Evolutionary conservation across 2,113 vertebrate species (phyloP).

Genomic region (Protobothrops mucrosquamatus): DNA sequence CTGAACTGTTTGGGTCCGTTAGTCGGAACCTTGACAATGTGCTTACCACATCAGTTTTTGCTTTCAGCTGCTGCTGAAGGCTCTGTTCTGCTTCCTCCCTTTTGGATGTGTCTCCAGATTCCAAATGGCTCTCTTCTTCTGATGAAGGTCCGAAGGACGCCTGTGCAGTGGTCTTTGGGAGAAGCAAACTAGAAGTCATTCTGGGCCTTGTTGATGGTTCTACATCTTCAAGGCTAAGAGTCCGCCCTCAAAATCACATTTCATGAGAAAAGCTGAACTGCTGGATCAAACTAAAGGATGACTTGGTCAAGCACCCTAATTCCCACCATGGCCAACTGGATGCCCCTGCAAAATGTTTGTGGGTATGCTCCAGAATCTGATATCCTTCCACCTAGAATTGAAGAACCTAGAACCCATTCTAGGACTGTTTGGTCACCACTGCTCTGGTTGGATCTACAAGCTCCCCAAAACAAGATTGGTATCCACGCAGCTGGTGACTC

Average conservation of each 20-base stretch:
- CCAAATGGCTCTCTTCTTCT: constrained; percentile 19
- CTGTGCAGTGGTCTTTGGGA: constrained; percentile 41
- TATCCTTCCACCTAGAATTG: not conserved
- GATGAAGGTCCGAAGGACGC: constrained; percentile 43
- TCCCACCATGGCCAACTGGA: not conserved
- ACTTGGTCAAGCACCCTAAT: not conserved
- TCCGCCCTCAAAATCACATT: not conserved
- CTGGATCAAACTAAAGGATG: not conserved
- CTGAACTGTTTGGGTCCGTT: too few relatives aligned
- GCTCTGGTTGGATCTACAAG: not conserved
- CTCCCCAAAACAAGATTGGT: not conserved
- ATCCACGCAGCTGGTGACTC: not conserved
- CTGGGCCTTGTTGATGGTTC: not conserved
- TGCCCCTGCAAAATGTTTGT: not conserved
- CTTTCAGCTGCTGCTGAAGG: constrained; percentile 38
- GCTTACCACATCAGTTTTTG: constrained; percentile 48
- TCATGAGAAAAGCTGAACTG: not conserved
- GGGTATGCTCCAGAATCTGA: not conserved
- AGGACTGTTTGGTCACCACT: too few relatives aligned
- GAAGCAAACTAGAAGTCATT: not conserved
- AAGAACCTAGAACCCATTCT: not conserved
- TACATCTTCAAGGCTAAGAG: not conserved
- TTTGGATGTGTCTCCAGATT: constrained; percentile 27
- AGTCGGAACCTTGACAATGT: too few relatives aligned
- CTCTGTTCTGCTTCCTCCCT: constrained; percentile 2